Evolutionary conservation across 2,888 invertebrate genomes (phyloP).

Genomic region (Caenorhabditis sp.): DNA sequence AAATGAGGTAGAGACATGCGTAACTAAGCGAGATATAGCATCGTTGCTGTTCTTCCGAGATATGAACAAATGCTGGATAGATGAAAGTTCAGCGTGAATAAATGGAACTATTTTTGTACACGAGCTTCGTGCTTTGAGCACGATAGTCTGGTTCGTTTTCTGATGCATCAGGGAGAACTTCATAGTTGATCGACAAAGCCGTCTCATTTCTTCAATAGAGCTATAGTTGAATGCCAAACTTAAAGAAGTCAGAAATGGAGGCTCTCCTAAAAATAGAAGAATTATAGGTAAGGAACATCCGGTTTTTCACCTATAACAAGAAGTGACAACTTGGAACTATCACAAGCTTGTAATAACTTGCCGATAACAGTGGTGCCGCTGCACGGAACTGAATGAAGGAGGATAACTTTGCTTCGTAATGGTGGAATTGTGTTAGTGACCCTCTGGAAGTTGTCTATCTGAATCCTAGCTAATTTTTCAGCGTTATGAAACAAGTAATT

Average conservation of each 20-base stretch:
- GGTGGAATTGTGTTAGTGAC: constrained; percentile 40
- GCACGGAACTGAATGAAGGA: constrained; percentile 57
- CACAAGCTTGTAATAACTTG: constrained; percentile 64
- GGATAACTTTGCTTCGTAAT: constrained; percentile 40
- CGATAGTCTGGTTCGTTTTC: constrained; percentile 59
- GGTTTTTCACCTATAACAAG: constrained; percentile 51
- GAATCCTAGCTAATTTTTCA: constrained; percentile 64
- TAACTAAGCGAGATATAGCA: constrained; percentile 50
- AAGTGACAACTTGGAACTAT: constrained; percentile 47
- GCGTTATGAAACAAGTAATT: constrained; percentile 55
- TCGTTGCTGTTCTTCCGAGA: constrained; percentile 50
- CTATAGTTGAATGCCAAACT: constrained; percentile 39
- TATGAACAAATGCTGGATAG: constrained; percentile 65
- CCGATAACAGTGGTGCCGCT: constrained; percentile 56
- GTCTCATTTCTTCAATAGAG: constrained; percentile 64
- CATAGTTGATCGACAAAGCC: constrained; percentile 40
- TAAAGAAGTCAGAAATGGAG: constrained; percentile 59
- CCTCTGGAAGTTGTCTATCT: constrained; percentile 52
- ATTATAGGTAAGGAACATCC: background rate
- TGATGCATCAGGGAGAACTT: constrained; percentile 61
- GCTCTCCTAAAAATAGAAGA: constrained; percentile 51
- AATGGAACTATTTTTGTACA: constrained; percentile 65
- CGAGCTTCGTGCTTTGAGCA: constrained; percentile 55
- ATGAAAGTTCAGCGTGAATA: constrained; percentile 54
- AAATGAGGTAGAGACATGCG: constrained; percentile 32